phyloP scores from a whole-genome alignment of 2,797 vertebrate genomes.

The Bovichtus diacanthus region DNA sequence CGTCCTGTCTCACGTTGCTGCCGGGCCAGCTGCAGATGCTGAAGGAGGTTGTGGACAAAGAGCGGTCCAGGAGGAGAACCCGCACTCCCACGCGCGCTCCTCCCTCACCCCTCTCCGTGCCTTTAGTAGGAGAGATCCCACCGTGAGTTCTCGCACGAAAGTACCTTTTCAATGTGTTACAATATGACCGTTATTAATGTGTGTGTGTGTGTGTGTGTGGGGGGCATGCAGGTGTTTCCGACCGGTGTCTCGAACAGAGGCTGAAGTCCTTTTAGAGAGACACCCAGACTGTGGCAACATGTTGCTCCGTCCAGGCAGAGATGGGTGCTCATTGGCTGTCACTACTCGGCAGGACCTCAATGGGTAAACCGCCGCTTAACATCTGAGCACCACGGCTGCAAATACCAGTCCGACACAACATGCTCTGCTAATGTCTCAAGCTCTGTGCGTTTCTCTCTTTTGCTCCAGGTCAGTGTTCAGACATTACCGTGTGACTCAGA shows the following conservation, averaged over 20 bases:
- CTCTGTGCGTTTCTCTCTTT: slow-evolving; percentile 2
- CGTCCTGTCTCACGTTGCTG: slow-evolving; percentile 86
- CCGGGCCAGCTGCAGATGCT: slow-evolving; percentile 91
- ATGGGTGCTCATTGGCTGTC: slow-evolving; percentile 85
- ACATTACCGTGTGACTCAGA: slow-evolving; percentile 90
- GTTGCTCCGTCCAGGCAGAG: slow-evolving; percentile 88
- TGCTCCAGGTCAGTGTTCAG: slow-evolving; percentile 82
- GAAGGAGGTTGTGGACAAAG: slow-evolving; percentile 88
- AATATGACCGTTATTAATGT: neutral
- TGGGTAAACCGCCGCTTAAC: slow-evolving; percentile 77
- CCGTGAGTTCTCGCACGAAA: slow-evolving; percentile 75
- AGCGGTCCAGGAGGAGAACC: slow-evolving; percentile 82
- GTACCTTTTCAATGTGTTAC: neutral
- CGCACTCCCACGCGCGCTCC: slow-evolving; percentile 82
- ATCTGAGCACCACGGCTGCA: slow-evolving; percentile 9
- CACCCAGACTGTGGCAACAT: slow-evolving; percentile 89
- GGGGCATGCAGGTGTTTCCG: slow-evolving; percentile 86
- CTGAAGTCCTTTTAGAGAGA: slow-evolving; percentile 88
- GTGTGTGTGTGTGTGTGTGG: neutral
- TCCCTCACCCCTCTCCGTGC: slow-evolving; percentile 85
- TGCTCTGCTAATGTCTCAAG: neutral
- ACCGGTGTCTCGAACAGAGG: slow-evolving; percentile 89
- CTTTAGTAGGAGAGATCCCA: slow-evolving; percentile 85
- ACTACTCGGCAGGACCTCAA: slow-evolving; percentile 87
- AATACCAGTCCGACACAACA: neutral